A percentile compares a stretch with the other conserved stretches of the same genome.
Evolutionary conservation across 1,140 invertebrate genomes (phyloP).

Genomic region (Penaeus chinensis): DNA sequence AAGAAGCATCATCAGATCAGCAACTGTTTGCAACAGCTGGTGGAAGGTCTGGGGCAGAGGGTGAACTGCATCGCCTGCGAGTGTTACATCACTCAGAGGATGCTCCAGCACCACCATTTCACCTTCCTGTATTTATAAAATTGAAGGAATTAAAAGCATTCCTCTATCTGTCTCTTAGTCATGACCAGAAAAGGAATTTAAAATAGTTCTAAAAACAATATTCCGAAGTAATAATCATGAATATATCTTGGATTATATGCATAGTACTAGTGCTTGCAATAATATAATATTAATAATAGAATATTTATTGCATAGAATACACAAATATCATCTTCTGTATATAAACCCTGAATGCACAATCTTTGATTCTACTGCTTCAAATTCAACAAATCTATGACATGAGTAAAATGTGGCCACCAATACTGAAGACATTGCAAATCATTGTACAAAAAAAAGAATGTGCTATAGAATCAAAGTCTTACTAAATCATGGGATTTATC

Average conservation of each 20-base stretch:
- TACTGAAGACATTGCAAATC: no score
- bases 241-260: no score
- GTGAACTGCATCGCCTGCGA: conserved; percentile 83
- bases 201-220: no score
- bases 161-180: neutral
- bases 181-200: no score
- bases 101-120: conserved; percentile 79
- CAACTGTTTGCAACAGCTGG: conserved; percentile 88
- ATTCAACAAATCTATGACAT: no score
- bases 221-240: no score
- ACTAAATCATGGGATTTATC: conserved; percentile 53
- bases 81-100: conserved; percentile 82
- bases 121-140: conserved; percentile 66
- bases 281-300: no score
- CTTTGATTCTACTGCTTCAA: no score
- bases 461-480: neutral
- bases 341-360: no score
- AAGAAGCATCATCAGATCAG: conserved; percentile 90
- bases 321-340: neutral
- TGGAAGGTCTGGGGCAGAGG: conserved; percentile 88
- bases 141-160: neutral
- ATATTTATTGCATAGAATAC: neutral
- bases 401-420: no score
- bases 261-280: no score
- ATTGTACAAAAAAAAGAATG: no score